phyloP scores from a whole-genome alignment of 1,140 invertebrate species.

The Ceratina australensis region DNA sequence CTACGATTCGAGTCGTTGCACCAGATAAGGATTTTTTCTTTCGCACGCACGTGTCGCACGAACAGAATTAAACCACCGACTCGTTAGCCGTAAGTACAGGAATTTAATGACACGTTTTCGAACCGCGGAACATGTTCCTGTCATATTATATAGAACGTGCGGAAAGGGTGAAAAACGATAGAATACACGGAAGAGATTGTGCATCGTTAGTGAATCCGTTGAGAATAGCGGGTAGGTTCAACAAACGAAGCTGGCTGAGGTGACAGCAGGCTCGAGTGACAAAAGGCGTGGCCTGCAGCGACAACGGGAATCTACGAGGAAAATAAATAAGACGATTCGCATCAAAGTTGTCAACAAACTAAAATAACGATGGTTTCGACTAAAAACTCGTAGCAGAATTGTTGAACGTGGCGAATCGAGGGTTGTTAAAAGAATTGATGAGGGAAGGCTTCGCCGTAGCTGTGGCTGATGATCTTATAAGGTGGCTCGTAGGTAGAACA shows the following conservation, averaged over 20 bases:
- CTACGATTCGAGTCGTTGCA: slow-evolving; percentile 8
- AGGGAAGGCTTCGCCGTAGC: slow-evolving; percentile 23
- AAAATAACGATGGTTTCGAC: not conserved
- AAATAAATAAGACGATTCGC: not conserved
- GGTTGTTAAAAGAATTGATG: slow-evolving; percentile 16
- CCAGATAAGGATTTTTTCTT: slow-evolving; percentile 2
- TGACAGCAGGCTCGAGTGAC: not conserved
- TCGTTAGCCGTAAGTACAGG: too few relatives aligned
- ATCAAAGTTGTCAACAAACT: not conserved
- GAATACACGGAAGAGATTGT: not conserved
- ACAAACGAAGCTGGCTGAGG: not conserved
- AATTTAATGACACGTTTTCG: not conserved
- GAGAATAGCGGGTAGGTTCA: slow-evolving; percentile 12
- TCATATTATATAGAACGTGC: too few relatives aligned
- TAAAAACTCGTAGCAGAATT: not conserved
- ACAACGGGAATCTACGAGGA: not conserved
- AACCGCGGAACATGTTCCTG: too few relatives aligned
- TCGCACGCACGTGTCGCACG: not conserved
- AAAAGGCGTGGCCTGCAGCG: not conserved
- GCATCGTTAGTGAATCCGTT: not conserved
- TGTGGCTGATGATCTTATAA: slow-evolving; percentile 34
- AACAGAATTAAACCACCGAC: not conserved
- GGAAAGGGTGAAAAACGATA: not conserved
- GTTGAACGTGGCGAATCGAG: not conserved
- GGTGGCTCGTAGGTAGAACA: slow-evolving; percentile 42